Evolutionary conservation across 1,140 invertebrate species (phyloP).

Genomic region (Zaprionus africanus): DNA sequence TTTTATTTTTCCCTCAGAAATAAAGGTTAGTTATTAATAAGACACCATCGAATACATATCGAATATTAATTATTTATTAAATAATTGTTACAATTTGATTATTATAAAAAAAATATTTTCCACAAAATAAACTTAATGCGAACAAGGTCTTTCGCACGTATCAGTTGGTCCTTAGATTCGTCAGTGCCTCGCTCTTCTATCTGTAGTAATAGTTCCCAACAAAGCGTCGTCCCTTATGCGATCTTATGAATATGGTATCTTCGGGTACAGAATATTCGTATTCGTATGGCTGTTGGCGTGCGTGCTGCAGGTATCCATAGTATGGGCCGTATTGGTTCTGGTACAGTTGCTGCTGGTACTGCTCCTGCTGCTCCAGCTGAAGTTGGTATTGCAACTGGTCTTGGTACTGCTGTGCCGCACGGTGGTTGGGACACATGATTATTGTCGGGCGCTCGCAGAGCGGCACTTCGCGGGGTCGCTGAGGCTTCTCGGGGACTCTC

Average conservation of each 20-base stretch:
- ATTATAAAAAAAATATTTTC: background rate
- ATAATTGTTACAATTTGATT: background rate
- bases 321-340: background rate
- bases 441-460: slow-evolving; percentile 41
- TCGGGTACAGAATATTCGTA: slow-evolving; percentile 34
- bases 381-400: slow-evolving; percentile 34
- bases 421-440: slow-evolving; percentile 23
- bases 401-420: slow-evolving; percentile 21
- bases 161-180: background rate
- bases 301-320: background rate
- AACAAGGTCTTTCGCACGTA: background rate
- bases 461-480: slow-evolving; percentile 13
- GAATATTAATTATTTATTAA: too few species aligned
- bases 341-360: slow-evolving; percentile 14
- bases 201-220: slow-evolving; percentile 69
- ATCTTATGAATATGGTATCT: background rate
- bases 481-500: background rate
- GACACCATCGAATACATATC: too few species aligned
- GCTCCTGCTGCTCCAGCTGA: slow-evolving; percentile 10
- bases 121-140: background rate
- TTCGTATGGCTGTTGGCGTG: background rate
- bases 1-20: too few species aligned
- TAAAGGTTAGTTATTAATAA: too few species aligned
- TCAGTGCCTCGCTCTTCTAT: slow-evolving; percentile 5
- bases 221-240: slow-evolving; percentile 19